A percentile compares a stretch with the other conserved stretches of the same genome.
These are phyloP conservation scores for Lepidurus couesii DNA, from an alignment of 1,140 invertebrate species.

Conservation along the genomic window DNA sequence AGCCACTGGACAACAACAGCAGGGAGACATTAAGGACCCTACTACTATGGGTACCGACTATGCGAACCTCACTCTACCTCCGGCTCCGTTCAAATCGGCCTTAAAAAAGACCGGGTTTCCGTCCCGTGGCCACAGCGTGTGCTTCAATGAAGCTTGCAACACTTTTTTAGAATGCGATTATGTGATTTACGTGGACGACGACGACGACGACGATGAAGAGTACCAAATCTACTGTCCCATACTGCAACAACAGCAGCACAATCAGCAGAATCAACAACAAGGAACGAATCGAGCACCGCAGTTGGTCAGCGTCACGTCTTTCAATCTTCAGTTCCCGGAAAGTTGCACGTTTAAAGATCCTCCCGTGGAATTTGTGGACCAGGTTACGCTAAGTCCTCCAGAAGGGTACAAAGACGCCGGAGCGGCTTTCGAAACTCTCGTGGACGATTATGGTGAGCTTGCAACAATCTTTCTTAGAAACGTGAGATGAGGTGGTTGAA, in stretches of 20 bases:
- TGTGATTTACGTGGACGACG: slow-evolving; percentile 75
- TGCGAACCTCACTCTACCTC: background rate
- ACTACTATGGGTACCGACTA: background rate
- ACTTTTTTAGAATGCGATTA: slow-evolving; percentile 83
- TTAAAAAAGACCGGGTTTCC: slow-evolving; percentile 16
- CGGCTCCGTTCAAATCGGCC: slow-evolving; percentile 31
- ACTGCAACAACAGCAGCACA: slow-evolving; percentile 35
- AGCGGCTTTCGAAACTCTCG: slow-evolving; percentile 28
- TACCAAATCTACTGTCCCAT: slow-evolving; percentile 43
- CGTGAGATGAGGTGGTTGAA: background rate
- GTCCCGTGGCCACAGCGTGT: slow-evolving; percentile 54
- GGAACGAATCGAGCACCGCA: slow-evolving; percentile 24
- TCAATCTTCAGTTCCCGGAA: slow-evolving; percentile 38
- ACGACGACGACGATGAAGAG: slow-evolving; percentile 66
- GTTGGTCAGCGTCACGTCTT: slow-evolving; percentile 33
- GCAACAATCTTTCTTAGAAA: background rate
- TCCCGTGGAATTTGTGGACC: slow-evolving; percentile 58
- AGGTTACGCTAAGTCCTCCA: slow-evolving; percentile 74
- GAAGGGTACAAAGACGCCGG: slow-evolving; percentile 73
- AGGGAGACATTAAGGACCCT: background rate
- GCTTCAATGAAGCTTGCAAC: slow-evolving; percentile 76
- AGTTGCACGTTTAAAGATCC: slow-evolving; percentile 47
- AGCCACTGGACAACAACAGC: background rate
- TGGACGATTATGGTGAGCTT: slow-evolving; percentile 27
- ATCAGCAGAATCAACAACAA: background rate